These are phyloP conservation scores for Lasioglossum marginatum DNA, from an alignment of 2,888 invertebrate genomes.

Conservation along the genomic window DNA sequence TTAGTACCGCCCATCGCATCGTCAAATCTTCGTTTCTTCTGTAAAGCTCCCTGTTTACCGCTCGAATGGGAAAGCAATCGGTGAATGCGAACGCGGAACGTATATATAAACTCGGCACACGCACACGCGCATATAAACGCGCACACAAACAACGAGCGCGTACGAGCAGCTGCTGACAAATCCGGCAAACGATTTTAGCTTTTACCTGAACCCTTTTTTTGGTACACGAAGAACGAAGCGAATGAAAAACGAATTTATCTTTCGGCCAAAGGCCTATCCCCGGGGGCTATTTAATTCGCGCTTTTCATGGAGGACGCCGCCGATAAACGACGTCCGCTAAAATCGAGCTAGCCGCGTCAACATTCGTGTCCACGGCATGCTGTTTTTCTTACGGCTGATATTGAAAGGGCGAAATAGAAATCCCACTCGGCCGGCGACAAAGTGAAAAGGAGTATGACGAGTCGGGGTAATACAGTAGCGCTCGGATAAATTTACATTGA, in stretches of 20 bases:
- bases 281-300: conserved; percentile 26
- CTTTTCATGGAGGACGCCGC: neutral
- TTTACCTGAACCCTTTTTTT: conserved; percentile 51
- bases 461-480: neutral
- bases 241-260: conserved; percentile 40
- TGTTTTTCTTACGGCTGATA: conserved; percentile 1
- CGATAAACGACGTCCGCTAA: conserved; percentile 1
- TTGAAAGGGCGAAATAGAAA: neutral
- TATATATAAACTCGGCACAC: neutral
- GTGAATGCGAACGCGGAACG: conserved; percentile 17
- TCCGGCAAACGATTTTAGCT: conserved; percentile 66
- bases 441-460: neutral
- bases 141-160: conserved; percentile 14
- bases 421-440: neutral
- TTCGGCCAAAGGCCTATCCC: conserved; percentile 15
- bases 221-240: conserved; percentile 11
- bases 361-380: neutral
- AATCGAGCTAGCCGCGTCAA: conserved; percentile 7
- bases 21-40: conserved; percentile 73
- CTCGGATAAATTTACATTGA: neutral
- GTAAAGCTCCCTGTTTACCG: conserved; percentile 67
- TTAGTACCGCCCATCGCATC: conserved; percentile 72
- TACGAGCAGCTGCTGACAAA: conserved; percentile 46
- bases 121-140: conserved; percentile 7
- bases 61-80: conserved; percentile 64